These are phyloP conservation scores for Actinia equina DNA, from an alignment of 64 coral and sea anemone species.

Conservation along the genomic window DNA sequence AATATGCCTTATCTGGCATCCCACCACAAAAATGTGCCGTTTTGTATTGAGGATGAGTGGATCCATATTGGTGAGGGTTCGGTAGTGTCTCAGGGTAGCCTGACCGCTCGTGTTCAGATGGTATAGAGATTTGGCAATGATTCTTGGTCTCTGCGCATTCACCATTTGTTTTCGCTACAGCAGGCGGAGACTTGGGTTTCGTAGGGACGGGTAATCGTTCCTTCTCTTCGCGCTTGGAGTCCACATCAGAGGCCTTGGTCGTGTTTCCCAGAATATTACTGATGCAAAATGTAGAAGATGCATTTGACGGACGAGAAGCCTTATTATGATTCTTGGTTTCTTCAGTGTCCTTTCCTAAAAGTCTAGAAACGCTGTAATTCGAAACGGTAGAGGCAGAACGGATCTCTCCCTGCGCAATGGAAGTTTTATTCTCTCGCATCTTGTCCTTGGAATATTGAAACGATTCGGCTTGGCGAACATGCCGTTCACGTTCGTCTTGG, in stretches of 20 bases:
- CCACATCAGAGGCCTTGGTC: background rate
- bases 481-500: background rate
- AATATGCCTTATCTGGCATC: constrained; percentile 12
- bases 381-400: constrained; percentile 10
- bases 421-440: background rate
- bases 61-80: constrained; percentile 1
- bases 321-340: constrained; percentile 13
- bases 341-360: constrained; percentile 55
- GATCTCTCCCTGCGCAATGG: background rate
- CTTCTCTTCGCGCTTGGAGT: background rate
- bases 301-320: background rate
- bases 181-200: constrained; percentile 1
- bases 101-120: background rate
- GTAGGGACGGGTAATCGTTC: background rate
- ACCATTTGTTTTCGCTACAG: background rate
- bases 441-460: background rate
- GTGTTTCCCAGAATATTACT: constrained; percentile 66
- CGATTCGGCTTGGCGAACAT: background rate
- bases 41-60: constrained; percentile 13
- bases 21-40: constrained; percentile 10
- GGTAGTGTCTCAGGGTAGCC: background rate
- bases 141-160: constrained; percentile 2
- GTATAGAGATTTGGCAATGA: background rate
- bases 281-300: constrained; percentile 59
- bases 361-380: constrained; percentile 81